These are phyloP conservation scores for Antigone vipio DNA, from an alignment of 2,113 vertebrate species.

Conservation along the genomic window DNA sequence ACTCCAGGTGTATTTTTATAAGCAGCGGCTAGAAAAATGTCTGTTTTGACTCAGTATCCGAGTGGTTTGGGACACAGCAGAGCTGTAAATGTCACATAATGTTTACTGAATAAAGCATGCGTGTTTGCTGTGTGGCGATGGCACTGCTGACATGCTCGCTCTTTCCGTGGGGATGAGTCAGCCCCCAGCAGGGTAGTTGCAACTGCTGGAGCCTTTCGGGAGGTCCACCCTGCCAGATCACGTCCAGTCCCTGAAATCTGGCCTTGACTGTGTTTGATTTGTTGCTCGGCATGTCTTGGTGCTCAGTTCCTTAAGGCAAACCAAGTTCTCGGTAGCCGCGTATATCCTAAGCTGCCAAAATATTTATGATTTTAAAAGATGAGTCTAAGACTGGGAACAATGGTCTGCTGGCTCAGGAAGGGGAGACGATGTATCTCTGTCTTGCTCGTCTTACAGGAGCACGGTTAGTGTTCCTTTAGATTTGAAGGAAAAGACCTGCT, in stretches of 20 bases:
- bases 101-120: neutral
- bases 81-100: neutral
- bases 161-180: neutral
- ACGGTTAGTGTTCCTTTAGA: accelerated
- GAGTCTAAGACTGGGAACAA: neutral
- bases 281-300: neutral
- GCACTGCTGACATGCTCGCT: neutral
- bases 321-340: neutral
- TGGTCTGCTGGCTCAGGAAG: neutral
- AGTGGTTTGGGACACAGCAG: neutral
- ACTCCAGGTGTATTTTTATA: neutral
- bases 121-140: neutral
- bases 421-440: neutral
- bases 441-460: neutral
- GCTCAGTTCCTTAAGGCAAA: neutral
- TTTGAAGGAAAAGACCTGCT: neutral
- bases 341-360: neutral
- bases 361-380: neutral
- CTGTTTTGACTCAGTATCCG: neutral
- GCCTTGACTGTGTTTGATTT: neutral
- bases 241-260: neutral
- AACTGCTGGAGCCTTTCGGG: neutral
- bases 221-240: neutral
- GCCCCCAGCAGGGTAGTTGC: neutral
- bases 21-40: neutral